Percentiles rank a stretch among this genome's conserved stretches.
Evolutionary conservation across 2,888 invertebrate genomes (phyloP).

Genomic region (Cataglyphis altisquamis): DNA sequence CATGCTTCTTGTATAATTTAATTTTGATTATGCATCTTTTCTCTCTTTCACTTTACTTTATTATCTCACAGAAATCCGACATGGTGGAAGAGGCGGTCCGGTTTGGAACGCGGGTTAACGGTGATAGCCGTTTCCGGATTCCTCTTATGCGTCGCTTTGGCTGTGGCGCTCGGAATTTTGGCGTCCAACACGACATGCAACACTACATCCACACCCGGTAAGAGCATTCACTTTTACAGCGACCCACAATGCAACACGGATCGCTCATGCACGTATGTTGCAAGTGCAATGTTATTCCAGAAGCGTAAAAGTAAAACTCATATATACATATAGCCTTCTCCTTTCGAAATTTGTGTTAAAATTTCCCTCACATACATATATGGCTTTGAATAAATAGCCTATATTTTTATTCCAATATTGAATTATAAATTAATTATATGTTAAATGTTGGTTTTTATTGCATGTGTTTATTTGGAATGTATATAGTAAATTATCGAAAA

Average conservation of each 20-base stretch:
- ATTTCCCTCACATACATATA: not conserved
- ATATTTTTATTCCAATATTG: not conserved
- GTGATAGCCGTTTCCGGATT: slow-evolving; percentile 89
- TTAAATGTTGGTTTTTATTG: slow-evolving; percentile 1
- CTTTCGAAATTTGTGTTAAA: not conserved
- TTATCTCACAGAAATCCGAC: slow-evolving; percentile 90
- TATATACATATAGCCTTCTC: not conserved
- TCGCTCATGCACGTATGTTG: slow-evolving; percentile 3
- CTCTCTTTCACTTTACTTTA: not conserved
- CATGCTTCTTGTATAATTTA: not conserved
- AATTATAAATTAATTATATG: not conserved
- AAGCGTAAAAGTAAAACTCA: slow-evolving; percentile 8
- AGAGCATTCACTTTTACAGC: slow-evolving; percentile 56
- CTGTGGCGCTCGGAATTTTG: slow-evolving; percentile 86
- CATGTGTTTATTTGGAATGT: not conserved
- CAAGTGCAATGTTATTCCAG: slow-evolving; percentile 6
- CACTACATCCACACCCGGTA: slow-evolving; percentile 72
- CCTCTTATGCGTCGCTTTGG: slow-evolving; percentile 89
- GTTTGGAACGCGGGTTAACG: slow-evolving; percentile 91
- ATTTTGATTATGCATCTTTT: slow-evolving; percentile 6
- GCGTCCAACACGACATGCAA: slow-evolving; percentile 78
- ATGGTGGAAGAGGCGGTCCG: slow-evolving; percentile 93
- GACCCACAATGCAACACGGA: slow-evolving; percentile 11
- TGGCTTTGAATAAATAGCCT: not conserved
- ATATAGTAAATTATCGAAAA: not conserved